These are phyloP conservation scores for Parotia lawesii DNA, from an alignment of 2,113 vertebrate genomes.

Conservation along the genomic window DNA sequence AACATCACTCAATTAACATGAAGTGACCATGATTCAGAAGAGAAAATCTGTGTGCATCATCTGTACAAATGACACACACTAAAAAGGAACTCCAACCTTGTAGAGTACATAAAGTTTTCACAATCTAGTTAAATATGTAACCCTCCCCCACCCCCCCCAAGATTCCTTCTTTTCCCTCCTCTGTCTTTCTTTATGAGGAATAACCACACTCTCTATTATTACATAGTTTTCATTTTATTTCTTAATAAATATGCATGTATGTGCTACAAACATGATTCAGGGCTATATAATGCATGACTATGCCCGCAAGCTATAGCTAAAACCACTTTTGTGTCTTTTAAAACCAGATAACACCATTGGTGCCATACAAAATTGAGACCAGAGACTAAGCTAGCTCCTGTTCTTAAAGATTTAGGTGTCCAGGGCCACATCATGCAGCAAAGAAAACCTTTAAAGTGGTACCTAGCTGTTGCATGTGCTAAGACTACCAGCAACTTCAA, in stretches of 20 bases:
- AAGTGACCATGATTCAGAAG: neutral
- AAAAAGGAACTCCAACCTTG: neutral
- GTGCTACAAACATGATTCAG: neutral
- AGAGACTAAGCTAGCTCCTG: neutral
- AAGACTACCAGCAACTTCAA: neutral
- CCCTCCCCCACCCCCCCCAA: rapidly evolving
- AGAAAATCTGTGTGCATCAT: neutral
- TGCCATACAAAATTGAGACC: neutral
- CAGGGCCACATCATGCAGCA: neutral
- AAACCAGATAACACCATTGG: neutral
- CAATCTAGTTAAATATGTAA: neutral
- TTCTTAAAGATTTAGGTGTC: neutral
- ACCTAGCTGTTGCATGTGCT: neutral
- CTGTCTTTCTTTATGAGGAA: neutral
- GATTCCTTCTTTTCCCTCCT: neutral
- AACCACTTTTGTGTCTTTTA: neutral
- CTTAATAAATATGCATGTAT: neutral
- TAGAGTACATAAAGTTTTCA: neutral
- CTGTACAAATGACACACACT: neutral
- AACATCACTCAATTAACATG: neutral
- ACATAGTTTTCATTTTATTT: neutral
- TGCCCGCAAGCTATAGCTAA: neutral
- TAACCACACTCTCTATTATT: neutral
- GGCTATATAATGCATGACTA: neutral
- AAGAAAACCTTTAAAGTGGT: neutral